phyloP scores from a whole-genome alignment of 92 coral and sea anemone genomes.

The Siderastrea siderea region DNA sequence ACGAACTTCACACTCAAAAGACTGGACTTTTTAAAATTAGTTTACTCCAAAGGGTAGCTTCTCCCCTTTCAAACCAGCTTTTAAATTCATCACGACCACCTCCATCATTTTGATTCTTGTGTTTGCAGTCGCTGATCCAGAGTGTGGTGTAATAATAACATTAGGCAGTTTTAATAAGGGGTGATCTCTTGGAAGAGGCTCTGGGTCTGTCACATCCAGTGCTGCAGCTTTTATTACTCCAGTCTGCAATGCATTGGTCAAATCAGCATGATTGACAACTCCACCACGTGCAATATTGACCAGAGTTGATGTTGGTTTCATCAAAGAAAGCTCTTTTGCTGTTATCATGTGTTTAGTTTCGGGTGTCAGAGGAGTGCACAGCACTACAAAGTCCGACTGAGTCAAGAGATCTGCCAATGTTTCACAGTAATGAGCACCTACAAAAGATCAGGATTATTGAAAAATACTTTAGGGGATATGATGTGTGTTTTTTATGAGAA shows the following conservation, averaged over 20 bases:
- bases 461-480: not conserved
- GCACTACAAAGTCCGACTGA: constrained; percentile 87
- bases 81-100: constrained; percentile 60
- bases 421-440: constrained; percentile 75
- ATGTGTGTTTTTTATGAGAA: too few species aligned
- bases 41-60: constrained; percentile 51
- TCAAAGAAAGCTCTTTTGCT: constrained; percentile 66
- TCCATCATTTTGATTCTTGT: constrained; percentile 74
- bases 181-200: constrained; percentile 89
- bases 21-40: not conserved
- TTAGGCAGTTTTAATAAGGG: constrained; percentile 74
- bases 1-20: too few species aligned
- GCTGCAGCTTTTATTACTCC: constrained; percentile 86
- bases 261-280: constrained; percentile 79
- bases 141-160: constrained; percentile 80
- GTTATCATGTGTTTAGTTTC: constrained; percentile 80
- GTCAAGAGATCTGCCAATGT: constrained; percentile 66
- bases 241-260: constrained; percentile 76
- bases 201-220: constrained; percentile 78
- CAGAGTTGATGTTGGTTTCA: constrained; percentile 85
- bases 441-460: not conserved
- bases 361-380: constrained; percentile 66
- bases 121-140: constrained; percentile 69
- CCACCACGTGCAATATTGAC: constrained; percentile 87
- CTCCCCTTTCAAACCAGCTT: constrained; percentile 73